Evolutionary conservation across 2,888 invertebrate genomes (phyloP), one percentile per base, ranked within the genome.

Genomic region (Lacanobia oleracea): DNA sequence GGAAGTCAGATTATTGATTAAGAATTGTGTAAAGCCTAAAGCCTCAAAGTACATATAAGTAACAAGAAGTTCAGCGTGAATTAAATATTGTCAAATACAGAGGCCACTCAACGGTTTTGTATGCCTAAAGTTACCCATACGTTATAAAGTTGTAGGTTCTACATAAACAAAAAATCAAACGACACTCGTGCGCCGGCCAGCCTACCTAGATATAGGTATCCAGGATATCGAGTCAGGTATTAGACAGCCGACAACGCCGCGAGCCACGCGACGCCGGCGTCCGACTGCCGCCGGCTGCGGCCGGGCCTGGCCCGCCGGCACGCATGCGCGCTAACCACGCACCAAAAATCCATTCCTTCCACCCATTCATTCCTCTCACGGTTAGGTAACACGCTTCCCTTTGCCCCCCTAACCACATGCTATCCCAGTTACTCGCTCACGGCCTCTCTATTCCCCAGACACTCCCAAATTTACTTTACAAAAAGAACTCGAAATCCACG

Each of bases 271-370:
- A 63, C 59, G 77, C n/a, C 23, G 61, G 12, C 54, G 57, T n/a
- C 56, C 48, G 57, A 54, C 57, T 65, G 65, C 63, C 65, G 61
- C 50, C 57, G 60, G 61, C 48, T 50, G 59, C 21, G 43, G 21
- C 14, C 51, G 81, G 72, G 81, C 21, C 80, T 78, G 72, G 74
- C 72, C 67, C 60, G 40, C 48, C 73, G 70, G 67, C 81, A 89
- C 92, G 91, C 92, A 91, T 91, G 92, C 92, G 92, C 88, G 73
- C 33, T 57, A 43, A 60, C 57, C 23, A 68, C 71, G 82, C 80
- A 86, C 75, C 78, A 84, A 90, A 90, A 90, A 89, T 87, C 90
- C 86, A 88, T 88, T 82, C 87, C 88, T 88, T 81, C 87, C 88
- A 89, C 88, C 89, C 90, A 91, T 90, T 87, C 83, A 82, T 84